Conservation (phyloP, 2,113 vertebrate genomes). For the Scytalopus superciliaris region DNA sequence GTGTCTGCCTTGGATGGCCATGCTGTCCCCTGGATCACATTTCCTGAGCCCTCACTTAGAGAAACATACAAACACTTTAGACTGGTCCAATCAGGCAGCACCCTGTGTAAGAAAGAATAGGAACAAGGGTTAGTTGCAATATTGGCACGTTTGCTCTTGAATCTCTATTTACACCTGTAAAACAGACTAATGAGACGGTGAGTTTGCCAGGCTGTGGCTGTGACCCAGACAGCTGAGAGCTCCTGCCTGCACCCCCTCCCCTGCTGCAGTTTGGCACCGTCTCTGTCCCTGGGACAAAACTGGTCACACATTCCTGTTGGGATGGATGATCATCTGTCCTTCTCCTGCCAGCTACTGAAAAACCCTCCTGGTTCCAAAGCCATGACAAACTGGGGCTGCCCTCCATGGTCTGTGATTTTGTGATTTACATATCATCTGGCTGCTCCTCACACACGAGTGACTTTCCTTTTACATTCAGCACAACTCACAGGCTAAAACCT, state of each 20-base stretch:
- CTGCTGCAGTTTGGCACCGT: not conserved
- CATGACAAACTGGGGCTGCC: not conserved
- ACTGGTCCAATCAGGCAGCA: not conserved
- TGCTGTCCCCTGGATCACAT: not conserved
- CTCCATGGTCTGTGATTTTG: not conserved
- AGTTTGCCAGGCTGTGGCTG: not conserved
- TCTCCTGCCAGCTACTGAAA: not conserved
- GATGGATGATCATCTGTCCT: not conserved
- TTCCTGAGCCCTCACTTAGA: not conserved
- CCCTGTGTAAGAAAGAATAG: fast-evolving
- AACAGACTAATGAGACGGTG: not conserved
- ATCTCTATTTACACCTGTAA: not conserved
- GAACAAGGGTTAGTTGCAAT: not conserved
- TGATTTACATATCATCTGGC: not conserved
- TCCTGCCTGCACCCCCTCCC: not conserved
- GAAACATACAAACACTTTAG: not conserved
- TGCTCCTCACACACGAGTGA: not conserved
- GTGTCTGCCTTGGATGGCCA: not conserved
- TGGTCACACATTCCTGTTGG: not conserved
- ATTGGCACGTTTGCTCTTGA: not conserved
- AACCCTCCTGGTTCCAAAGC: not conserved
- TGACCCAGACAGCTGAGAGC: not conserved
- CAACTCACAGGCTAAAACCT: not conserved
- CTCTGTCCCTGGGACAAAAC: not conserved
- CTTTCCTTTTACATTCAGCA: not conserved